Base-by-base conservation (phyloP, 2,888 invertebrate species). In the Coenonympha glycerion region DNA sequence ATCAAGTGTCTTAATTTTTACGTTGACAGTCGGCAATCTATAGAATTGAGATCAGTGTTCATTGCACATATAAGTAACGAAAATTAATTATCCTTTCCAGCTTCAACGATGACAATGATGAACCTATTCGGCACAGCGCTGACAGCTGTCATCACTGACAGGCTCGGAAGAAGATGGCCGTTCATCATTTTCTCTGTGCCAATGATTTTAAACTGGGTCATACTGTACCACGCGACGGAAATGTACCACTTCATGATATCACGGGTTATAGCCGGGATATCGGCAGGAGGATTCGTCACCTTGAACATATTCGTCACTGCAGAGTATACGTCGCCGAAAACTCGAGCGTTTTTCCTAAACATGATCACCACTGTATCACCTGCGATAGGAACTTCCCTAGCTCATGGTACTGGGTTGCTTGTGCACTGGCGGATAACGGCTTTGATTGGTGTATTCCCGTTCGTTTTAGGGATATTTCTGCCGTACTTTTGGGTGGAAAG, bases 401-500 rank as follows among this genome's bases (percentile, higher is more conserved):
- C 54, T 0, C 59, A 61, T 13, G 24, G 46, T 0, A 26, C 57
- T 2, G 55, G 57, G 8, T 47, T 53, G 3, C 9, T 55, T 3
- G 31, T 56, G 13, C 54, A 60, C 26, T 62, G 62, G 61, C 53
- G 53, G 34, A 52, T 26, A 4, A 58, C 60, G 3, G 50, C 55
- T 2, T 33, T 60, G 4, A 42, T 61, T 3, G 56, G 56, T 3
- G 42, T 57, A 3, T 18, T 52, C 1, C 54, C 56, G 0, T 30
- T 58, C 0, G 33, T 40, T 11, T 49, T 55, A 8, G 53, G 51
- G 0, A 37, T 33, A 3, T 5, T 61, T 1, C n/a, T 57, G 5
- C 52, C 57, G 0, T 24, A 49, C 0, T 56, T 60, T 41, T 62
- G 54, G 54, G 51, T 57, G 1, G 61, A 62, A 22, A 61, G 60